Conservation (phyloP, 2,888 invertebrate genomes). For the Euzetes globulus region DNA sequence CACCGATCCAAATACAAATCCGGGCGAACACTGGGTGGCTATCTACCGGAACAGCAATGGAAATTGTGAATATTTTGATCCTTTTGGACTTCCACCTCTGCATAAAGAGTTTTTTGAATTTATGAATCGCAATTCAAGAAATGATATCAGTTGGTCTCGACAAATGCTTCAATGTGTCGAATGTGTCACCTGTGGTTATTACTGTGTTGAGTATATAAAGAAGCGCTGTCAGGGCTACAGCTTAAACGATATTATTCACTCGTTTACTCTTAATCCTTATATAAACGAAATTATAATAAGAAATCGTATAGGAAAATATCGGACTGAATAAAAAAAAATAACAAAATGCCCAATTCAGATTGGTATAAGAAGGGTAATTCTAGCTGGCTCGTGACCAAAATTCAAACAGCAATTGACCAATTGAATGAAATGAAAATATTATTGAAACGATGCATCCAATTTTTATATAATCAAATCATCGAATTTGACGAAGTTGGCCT, state of each 20-base stretch:
- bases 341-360: too few species aligned
- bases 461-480: too few species aligned
- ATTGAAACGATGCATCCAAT: too few species aligned
- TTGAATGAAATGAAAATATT: too few species aligned
- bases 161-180: background rate
- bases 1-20: background rate
- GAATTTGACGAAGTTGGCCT: too few species aligned
- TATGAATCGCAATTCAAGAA: background rate
- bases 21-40: conserved; percentile 30
- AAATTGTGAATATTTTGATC: conserved; percentile 31
- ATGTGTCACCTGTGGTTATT: conserved; percentile 5
- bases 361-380: too few species aligned
- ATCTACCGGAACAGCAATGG: background rate
- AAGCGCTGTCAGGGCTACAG: background rate
- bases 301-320: too few species aligned
- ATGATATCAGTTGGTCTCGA: background rate
- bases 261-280: background rate
- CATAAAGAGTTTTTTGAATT: background rate
- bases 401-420: too few species aligned
- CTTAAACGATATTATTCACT: background rate
- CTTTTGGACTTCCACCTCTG: conserved; percentile 29
- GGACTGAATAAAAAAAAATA: too few species aligned
- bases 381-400: too few species aligned
- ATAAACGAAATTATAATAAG: background rate
- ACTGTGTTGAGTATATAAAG: background rate